These are phyloP conservation scores for Nysson spinosus DNA, from an alignment of 2,888 invertebrate genomes.

Conservation along the genomic window DNA sequence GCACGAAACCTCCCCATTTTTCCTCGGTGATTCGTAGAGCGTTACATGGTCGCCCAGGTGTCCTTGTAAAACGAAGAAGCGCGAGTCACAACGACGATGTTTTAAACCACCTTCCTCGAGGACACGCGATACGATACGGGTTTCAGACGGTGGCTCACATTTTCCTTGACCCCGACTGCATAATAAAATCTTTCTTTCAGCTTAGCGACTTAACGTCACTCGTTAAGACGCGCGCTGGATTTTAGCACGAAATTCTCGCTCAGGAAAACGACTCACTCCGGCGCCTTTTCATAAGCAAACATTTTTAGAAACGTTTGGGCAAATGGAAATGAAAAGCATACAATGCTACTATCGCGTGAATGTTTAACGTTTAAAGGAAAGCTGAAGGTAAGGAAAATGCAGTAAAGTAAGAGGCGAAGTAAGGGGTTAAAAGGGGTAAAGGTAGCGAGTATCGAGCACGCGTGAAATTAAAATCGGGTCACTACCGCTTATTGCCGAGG, in stretches of 20 bases:
- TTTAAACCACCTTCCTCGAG: neutral
- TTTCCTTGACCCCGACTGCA: slow-evolving; percentile 27
- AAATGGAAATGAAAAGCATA: too few relatives aligned
- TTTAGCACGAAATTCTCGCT: too few relatives aligned
- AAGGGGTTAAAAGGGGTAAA: slow-evolving; percentile 1
- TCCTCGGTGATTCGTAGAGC: slow-evolving; percentile 17
- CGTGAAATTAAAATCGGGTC: slow-evolving; percentile 65
- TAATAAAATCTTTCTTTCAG: too few relatives aligned
- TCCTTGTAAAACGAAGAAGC: slow-evolving; percentile 7
- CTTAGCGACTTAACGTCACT: too few relatives aligned
- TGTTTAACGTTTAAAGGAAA: too few relatives aligned
- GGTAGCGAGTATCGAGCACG: slow-evolving; percentile 44
- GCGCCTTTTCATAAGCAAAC: too few relatives aligned
- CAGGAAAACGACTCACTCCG: too few relatives aligned
- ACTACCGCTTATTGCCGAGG: slow-evolving; percentile 48
- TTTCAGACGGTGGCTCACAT: slow-evolving; percentile 11
- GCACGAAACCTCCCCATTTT: slow-evolving; percentile 2
- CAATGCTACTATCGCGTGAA: too few relatives aligned
- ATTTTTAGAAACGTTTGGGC: too few relatives aligned
- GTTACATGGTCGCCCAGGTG: slow-evolving; percentile 30
- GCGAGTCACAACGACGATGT: too few relatives aligned
- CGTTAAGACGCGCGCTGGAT: too few relatives aligned
- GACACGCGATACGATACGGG: neutral
- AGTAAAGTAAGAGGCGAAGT: neutral
- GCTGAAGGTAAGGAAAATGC: too few relatives aligned